Evolutionary conservation across 2,888 invertebrate species (phyloP).

Genomic region (Amorpha juglandis): DNA sequence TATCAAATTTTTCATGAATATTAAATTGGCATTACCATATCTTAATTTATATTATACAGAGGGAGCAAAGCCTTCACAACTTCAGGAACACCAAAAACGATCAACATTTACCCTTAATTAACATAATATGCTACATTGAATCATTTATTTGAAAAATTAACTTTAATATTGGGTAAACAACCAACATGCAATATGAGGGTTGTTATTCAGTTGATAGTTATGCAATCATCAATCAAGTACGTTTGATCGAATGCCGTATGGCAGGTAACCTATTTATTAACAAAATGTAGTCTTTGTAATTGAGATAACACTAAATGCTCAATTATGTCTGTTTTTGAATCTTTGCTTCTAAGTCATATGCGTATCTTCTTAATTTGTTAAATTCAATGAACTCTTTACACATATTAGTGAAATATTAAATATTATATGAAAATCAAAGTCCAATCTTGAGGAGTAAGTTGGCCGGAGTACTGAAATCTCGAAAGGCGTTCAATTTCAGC

Average conservation of each 20-base stretch:
- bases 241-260: not conserved
- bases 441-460: constrained; percentile 13
- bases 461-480: constrained; percentile 11
- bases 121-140: not conserved
- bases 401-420: not conserved
- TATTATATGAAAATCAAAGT: constrained; percentile 20
- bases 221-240: not conserved
- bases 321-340: no score
- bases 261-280: not conserved
- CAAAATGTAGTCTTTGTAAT: no score
- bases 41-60: not conserved
- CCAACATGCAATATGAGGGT: not conserved
- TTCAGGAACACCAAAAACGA: not conserved
- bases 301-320: no score
- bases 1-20: constrained; percentile 17
- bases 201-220: not conserved
- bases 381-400: not conserved
- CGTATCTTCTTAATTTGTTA: no score
- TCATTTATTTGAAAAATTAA: not conserved
- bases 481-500: constrained; percentile 12
- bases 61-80: not conserved
- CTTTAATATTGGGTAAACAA: not conserved
- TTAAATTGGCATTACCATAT: constrained; percentile 22
- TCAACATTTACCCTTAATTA: constrained; percentile 4
- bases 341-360: no score